Evolutionary conservation across 2,113 vertebrate genomes (phyloP).

Genomic region (Pogona vitticeps): DNA sequence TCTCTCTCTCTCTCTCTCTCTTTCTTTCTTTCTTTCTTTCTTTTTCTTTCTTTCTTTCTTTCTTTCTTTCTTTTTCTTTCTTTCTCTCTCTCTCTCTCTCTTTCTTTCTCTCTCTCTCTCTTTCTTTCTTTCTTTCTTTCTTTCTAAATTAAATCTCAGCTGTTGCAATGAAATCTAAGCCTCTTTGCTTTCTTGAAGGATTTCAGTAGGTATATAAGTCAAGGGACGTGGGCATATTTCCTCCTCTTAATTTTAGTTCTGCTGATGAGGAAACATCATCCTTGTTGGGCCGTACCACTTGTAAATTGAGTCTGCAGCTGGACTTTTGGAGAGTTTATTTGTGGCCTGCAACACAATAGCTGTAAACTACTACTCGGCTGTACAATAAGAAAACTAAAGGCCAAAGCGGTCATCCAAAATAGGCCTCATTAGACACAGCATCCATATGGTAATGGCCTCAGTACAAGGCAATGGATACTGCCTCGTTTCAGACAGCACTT

Average conservation of each 20-base stretch:
- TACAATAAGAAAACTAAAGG: slow-evolving; percentile 25
- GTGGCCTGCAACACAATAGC: background rate
- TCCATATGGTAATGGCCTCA: slow-evolving; percentile 33
- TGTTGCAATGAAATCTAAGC: background rate
- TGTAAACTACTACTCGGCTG: slow-evolving; percentile 20
- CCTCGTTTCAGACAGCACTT: slow-evolving; percentile 3
- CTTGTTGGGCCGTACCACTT: background rate
- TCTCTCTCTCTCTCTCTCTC: too few species aligned
- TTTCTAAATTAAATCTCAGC: background rate
- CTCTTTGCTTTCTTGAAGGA: slow-evolving; percentile 6
- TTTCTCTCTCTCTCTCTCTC: too few species aligned
- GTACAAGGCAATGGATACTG: background rate
- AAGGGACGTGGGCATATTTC: slow-evolving; percentile 9
- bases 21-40: background rate
- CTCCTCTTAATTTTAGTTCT: slow-evolving; percentile 13
- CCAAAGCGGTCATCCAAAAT: slow-evolving; percentile 22
- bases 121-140: background rate
- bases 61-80: too few species aligned
- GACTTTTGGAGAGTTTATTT: slow-evolving; percentile 1
- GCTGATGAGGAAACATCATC: background rate
- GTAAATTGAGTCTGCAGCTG: background rate
- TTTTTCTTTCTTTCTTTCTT: background rate
- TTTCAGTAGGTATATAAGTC: slow-evolving; percentile 8
- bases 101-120: too few species aligned
- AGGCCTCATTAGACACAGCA: background rate